Conservation (phyloP, 2,797 vertebrate genomes). For the Ptychadena robeensis region DNA sequence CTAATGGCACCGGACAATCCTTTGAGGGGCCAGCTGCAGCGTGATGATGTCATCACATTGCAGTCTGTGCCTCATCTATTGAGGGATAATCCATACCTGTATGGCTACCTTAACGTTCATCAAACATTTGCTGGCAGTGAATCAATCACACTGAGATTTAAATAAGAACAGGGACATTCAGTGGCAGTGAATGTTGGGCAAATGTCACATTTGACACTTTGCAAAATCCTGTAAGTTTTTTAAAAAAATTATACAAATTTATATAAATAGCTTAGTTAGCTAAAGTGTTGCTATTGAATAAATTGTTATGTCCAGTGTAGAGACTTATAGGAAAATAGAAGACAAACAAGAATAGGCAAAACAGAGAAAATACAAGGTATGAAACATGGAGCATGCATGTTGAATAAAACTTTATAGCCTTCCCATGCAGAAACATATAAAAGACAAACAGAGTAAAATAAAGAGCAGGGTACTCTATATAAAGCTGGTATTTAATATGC, state of each 20-base stretch:
- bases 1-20: too few species aligned
- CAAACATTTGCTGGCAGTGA: too few species aligned
- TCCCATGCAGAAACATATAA: constrained; percentile 26
- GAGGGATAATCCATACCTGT: too few species aligned
- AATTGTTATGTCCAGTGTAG: not conserved
- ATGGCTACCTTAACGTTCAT: too few species aligned
- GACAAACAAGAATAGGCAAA: constrained; percentile 8
- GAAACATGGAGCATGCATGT: constrained; percentile 27
- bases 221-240: not conserved
- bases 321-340: not conserved
- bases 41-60: too few species aligned
- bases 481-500: not conserved
- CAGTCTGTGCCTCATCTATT: too few species aligned
- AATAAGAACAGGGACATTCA: too few species aligned
- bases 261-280: not conserved
- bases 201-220: too few species aligned
- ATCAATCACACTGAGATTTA: too few species aligned
- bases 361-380: not conserved
- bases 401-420: not conserved
- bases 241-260: too few species aligned
- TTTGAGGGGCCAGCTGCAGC: too few species aligned
- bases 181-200: too few species aligned
- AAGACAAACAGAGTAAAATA: not conserved
- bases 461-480: not conserved
- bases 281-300: not conserved